Percentiles rank a stretch among this genome's conserved stretches.
These are phyloP conservation scores for Cheilosia soror DNA, from an alignment of 2,888 invertebrate species.

Conservation along the genomic window DNA sequence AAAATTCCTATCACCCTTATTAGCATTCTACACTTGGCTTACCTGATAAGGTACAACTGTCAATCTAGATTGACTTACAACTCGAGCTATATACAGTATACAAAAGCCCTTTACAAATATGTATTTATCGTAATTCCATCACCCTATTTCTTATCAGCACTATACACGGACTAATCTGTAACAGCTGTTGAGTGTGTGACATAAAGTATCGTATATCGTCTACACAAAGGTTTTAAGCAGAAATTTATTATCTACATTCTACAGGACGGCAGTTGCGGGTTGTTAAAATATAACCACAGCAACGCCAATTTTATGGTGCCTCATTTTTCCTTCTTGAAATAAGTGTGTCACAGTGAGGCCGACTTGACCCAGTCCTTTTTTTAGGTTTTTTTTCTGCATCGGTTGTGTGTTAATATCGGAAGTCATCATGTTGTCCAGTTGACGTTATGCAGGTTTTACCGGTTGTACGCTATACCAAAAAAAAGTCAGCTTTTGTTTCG, in stretches of 20 bases:
- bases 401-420: constrained; percentile 1
- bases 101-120: not conserved
- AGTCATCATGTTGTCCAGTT: not conserved
- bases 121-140: not conserved
- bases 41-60: too few relatives aligned
- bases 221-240: constrained; percentile 1
- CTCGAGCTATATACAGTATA: not conserved
- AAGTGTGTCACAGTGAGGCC: constrained; percentile 19
- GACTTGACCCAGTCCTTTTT: constrained; percentile 30
- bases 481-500: not conserved
- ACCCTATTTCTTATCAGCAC: constrained; percentile 1
- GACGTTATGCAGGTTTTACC: not conserved
- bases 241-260: constrained; percentile 17
- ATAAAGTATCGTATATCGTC: not conserved
- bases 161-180: not conserved
- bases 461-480: not conserved
- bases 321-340: not conserved
- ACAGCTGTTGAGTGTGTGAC: constrained; percentile 15
- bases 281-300: constrained; percentile 4
- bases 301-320: not conserved
- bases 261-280: not conserved
- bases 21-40: not conserved
- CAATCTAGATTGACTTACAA: too few relatives aligned
- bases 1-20: not conserved
- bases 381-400: not conserved